Base-by-base conservation (phyloP, 2,797 vertebrate species). In the Megalops cyprinoides region DNA sequence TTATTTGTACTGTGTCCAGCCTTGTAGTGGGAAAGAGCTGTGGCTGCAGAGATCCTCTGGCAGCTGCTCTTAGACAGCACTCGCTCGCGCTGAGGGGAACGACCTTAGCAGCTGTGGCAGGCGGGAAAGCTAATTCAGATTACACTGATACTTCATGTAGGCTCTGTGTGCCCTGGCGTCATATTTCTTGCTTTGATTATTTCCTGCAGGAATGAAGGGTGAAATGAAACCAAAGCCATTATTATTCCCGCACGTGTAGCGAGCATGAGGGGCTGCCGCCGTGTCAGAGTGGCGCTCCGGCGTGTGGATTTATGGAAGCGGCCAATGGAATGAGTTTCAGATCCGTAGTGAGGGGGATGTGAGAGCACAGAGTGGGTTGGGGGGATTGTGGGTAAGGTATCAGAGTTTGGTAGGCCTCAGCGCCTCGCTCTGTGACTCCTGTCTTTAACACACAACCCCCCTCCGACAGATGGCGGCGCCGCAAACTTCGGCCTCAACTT, bases 401-500 rank as follows among this genome's bases (percentile, higher is more conserved):
- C 65, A 42, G 31, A 34, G 12, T 15, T 0, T 15, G 20, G 67
- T 44, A 9, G 1, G 10, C 67, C 8, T 73, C 28, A 31, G n/a
- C 14, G 44, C 42, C 46, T 76, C 74, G 71, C 77, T 31, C 23
- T 55, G 23, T 20, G 74, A 28, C 75, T 39, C 80, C 55, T 81
- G 42, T 84, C 75, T 81, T 77, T 71, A 79, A 71, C 84, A 49
- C 74, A n/a, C 78, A 28, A 80, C 82, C 78, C 69, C 80, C 37
- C 55, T 34, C 37, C 81, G 25, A 7, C 94, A 99, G 98, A 99
- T 93, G 97, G 97, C 74, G 98, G 97, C n/a, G 97, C 98, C 1
- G 97, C 94, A 86, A 99, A 99, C 93, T 99, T 99, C 85, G 98
- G 97, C 89, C 92, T 99, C 89, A 99, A 99, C 95, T 99, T 99